Conservation (phyloP, 2,113 vertebrate genomes). For the Pao palembangensis region DNA sequence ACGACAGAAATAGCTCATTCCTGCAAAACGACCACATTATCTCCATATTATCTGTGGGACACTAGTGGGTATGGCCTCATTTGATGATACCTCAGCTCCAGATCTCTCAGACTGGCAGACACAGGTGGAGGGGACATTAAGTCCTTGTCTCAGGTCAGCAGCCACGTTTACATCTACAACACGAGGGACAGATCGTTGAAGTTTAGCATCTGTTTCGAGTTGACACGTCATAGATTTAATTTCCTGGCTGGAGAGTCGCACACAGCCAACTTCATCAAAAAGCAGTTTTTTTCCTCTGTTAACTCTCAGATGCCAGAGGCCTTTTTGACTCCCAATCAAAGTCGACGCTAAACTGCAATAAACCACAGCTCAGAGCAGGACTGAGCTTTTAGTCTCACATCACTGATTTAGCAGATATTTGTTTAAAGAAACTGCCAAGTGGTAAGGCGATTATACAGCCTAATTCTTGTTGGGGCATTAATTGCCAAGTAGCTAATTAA, state of each 20-base stretch:
- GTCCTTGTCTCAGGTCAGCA: too few relatives aligned
- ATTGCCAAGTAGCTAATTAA: slow-evolving; percentile 75
- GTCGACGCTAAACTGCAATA: slow-evolving; percentile 36
- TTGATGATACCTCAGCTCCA: too few relatives aligned
- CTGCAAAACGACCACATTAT: too few relatives aligned
- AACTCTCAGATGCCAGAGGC: slow-evolving; percentile 39
- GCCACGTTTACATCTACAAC: too few relatives aligned
- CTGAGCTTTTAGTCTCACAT: slow-evolving; percentile 57
- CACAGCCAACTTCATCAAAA: slow-evolving; percentile 6
- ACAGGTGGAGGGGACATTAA: too few relatives aligned
- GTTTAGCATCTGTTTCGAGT: slow-evolving; percentile 1
- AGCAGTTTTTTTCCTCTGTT: slow-evolving; percentile 18
- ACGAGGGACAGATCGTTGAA: too few relatives aligned
- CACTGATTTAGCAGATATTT: slow-evolving; percentile 64
- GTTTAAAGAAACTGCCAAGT: slow-evolving; percentile 62
- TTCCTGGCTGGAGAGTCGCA: slow-evolving; percentile 3
- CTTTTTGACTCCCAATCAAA: slow-evolving; percentile 41
- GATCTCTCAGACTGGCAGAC: too few relatives aligned
- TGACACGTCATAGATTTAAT: slow-evolving; percentile 16
- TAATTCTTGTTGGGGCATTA: slow-evolving; percentile 71
- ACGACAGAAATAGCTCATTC: too few relatives aligned
- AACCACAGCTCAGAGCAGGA: slow-evolving; percentile 39
- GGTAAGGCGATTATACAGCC: slow-evolving; percentile 67
- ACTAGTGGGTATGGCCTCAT: too few relatives aligned
- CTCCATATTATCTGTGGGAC: too few relatives aligned